A percentile compares a stretch with the other conserved stretches of the same genome.
These are phyloP conservation scores for Caerostris darwini DNA, from an alignment of 1,140 invertebrate genomes.

Conservation along the genomic window DNA sequence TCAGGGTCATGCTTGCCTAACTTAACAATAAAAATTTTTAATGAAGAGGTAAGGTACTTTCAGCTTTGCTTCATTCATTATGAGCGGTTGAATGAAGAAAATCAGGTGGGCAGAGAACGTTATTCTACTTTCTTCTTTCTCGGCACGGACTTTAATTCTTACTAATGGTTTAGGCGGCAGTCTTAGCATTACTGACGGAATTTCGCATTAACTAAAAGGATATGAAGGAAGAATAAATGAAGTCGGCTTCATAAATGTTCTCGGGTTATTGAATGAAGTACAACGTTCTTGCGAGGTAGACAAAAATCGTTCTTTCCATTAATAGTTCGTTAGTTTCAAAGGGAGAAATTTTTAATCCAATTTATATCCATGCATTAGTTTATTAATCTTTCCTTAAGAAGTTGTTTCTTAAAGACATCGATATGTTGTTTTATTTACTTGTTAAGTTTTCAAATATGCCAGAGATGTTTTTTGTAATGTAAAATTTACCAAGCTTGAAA, in stretches of 20 bases:
- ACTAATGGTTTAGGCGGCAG: constrained; percentile 49
- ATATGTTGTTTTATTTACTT: not conserved
- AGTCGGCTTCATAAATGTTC: constrained; percentile 28
- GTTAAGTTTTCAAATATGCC: not conserved
- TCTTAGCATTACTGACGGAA: not conserved
- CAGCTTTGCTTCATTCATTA: constrained; percentile 45
- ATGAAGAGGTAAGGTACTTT: constrained; percentile 58
- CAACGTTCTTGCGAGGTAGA: not conserved
- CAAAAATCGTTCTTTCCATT: constrained; percentile 18
- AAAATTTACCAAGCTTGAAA: not conserved
- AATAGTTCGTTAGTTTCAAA: constrained; percentile 10
- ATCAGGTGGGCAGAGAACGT: not conserved
- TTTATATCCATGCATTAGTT: constrained; percentile 20
- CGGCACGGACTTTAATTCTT: constrained; percentile 25
- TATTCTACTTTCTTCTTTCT: constrained; percentile 29
- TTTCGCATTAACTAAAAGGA: constrained; percentile 22
- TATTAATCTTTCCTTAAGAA: not conserved
- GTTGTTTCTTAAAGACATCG: not conserved
- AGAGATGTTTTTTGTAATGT: not conserved
- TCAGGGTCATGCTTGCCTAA: constrained; percentile 16
- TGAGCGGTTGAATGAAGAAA: constrained; percentile 49
- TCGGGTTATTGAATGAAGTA: constrained; percentile 24
- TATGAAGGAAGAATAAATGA: constrained; percentile 14
- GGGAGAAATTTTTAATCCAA: not conserved
- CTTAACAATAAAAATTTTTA: constrained; percentile 58